Base-by-base conservation (phyloP, 2,113 vertebrate genomes). In the Passerina amoena region DNA sequence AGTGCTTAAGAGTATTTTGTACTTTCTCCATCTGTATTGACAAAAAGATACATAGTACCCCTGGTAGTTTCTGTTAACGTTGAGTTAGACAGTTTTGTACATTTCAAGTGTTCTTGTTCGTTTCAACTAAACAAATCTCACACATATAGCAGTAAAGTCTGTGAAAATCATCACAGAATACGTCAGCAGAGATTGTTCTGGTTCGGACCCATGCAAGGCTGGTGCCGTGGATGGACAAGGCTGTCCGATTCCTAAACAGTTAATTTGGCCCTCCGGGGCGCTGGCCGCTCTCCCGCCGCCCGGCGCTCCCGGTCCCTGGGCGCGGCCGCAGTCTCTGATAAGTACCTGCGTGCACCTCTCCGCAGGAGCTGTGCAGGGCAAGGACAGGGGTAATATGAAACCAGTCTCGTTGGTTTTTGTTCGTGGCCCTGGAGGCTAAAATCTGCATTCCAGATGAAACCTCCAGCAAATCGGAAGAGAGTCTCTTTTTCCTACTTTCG, bases 301-400 rank as follows among this genome's bases (percentile, higher is more conserved):
- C 80, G 9, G 80, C 35, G 73, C 86, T 96, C 63, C 60, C 24
- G 63, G 79, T 80, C 20, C 11, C 70, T 90, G 97, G 98, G 98
- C 45, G 98, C 96, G 98, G 96, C 53, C 68, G 95, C 44, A 33
- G 81, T 59, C 95, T 82, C 83, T 50, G 94, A 92, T 97, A 95
- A 97, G 72, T 97, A 98, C 98, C 98, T 98, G 98, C 73, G 98
- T 79, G 88, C 80, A 78, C 95, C 90, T 82, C 95, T 12, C 82
- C 12, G 83, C 65, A 73, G 53, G 79, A 71, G 81, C 86, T 42
- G 85, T 28, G 96, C 86, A 27, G 84, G 93, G 92, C 90, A 65
- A 92, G 95, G 97, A 92, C 82, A 78, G 90, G 28, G 61, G 99
- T 98, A 99, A 99, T 92, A 94, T 97, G 99, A 99, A 98, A 99